Evolutionary conservation across 2,888 invertebrate genomes (phyloP).

Genomic region (Caenorhabditis auriculariae): DNA sequence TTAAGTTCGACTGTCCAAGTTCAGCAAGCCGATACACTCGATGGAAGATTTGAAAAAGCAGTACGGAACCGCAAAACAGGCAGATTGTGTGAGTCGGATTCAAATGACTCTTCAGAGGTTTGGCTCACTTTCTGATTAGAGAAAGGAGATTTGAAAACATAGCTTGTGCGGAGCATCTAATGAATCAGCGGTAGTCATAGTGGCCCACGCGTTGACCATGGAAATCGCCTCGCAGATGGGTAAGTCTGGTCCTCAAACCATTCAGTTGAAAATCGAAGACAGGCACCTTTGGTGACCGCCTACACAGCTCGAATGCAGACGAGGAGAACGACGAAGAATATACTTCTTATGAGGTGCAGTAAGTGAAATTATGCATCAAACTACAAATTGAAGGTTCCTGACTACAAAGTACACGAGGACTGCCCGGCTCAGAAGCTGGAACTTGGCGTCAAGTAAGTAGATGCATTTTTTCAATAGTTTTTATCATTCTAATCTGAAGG

Average conservation of each 20-base stretch:
- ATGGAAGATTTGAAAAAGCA: constrained; percentile 11
- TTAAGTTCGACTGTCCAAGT: background rate
- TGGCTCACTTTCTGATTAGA: background rate
- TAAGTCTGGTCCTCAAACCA: constrained; percentile 10
- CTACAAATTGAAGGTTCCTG: no score
- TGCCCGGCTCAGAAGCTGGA: constrained; percentile 11
- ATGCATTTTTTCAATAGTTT: no score
- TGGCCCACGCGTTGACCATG: constrained; percentile 29
- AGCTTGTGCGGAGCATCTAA: constrained; percentile 15
- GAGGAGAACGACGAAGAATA: constrained; percentile 9
- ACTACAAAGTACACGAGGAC: background rate
- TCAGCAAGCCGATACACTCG: constrained; percentile 22
- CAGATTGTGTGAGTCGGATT: constrained; percentile 21
- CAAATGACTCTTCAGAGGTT: constrained; percentile 18
- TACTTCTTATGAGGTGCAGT: constrained; percentile 22
- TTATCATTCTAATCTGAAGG: no score
- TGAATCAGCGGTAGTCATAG: constrained; percentile 13
- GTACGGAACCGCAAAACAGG: constrained; percentile 15
- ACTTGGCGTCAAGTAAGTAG: no score
- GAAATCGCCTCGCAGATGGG: constrained; percentile 14
- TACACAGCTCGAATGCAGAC: no score
- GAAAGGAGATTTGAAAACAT: background rate
- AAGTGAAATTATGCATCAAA: constrained; percentile 10
- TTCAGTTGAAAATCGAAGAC: no score
- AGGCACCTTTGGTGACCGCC: no score